phyloP scores from a whole-genome alignment of 2,113 vertebrate genomes.

The Macrotis lagotis region DNA sequence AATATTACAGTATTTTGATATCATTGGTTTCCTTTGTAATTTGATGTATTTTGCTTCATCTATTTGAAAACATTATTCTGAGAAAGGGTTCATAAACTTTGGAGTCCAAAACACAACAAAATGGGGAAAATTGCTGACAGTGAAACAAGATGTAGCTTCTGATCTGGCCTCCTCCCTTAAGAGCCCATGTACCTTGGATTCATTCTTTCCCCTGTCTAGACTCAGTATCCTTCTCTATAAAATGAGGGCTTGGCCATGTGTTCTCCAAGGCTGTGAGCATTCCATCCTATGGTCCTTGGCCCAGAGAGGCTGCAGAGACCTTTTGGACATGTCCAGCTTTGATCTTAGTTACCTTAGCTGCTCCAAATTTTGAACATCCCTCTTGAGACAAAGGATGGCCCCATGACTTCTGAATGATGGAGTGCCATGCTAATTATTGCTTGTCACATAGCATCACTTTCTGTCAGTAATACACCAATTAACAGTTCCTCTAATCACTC shows the following conservation, averaged over 20 bases:
- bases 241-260: too few relatives aligned
- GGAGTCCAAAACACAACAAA: background rate
- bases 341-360: background rate
- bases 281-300: background rate
- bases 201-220: background rate
- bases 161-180: too few relatives aligned
- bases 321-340: background rate
- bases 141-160: too few relatives aligned
- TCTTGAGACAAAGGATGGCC: constrained; percentile 56
- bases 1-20: background rate
- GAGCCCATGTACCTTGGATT: background rate
- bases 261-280: too few relatives aligned
- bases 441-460: constrained; percentile 72
- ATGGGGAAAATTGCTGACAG: background rate
- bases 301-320: too few relatives aligned
- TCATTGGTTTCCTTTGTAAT: background rate
- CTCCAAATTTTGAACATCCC: background rate
- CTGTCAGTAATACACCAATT: constrained; percentile 70
- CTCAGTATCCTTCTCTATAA: background rate
- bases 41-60: background rate
- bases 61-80: background rate
- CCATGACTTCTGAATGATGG: constrained; percentile 44
- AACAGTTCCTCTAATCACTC: constrained; percentile 76
- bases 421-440: constrained; percentile 71
- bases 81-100: background rate